Conservation (phyloP, 2,888 invertebrate genomes). For the Agonopterix heracliana region DNA sequence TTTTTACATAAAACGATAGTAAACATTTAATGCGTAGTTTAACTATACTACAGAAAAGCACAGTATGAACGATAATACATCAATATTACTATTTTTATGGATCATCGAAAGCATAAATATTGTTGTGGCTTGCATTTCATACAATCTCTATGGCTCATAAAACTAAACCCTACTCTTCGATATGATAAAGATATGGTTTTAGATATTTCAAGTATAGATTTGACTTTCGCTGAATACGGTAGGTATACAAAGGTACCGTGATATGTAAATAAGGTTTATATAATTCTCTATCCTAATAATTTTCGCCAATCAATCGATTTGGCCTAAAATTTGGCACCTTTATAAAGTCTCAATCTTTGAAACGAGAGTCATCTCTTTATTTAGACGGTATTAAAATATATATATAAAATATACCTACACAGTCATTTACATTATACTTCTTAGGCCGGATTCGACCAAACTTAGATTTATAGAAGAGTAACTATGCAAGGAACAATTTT, state of each 20-base stretch:
- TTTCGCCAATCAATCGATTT: constrained; percentile 12
- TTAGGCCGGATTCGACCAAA: too few relatives aligned
- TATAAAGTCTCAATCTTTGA: constrained; percentile 30
- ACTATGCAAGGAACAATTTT: too few relatives aligned
- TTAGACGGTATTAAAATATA: background rate
- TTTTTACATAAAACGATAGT: too few relatives aligned
- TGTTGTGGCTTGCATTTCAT: constrained; percentile 28
- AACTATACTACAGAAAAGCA: background rate
- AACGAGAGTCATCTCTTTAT: background rate
- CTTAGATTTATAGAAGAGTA: too few relatives aligned
- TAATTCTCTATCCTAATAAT: constrained; percentile 23
- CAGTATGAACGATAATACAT: constrained; percentile 13
- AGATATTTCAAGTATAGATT: constrained; percentile 5
- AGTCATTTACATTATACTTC: constrained; percentile 3
- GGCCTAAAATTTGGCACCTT: constrained; percentile 41
- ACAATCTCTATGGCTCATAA: constrained; percentile 33
- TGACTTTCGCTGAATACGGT: constrained; percentile 12
- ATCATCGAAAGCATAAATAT: constrained; percentile 31
- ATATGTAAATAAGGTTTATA: constrained; percentile 35
- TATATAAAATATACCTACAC: background rate
- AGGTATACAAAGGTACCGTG: constrained; percentile 10
- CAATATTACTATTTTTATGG: constrained; percentile 26
- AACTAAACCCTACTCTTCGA: constrained; percentile 42
- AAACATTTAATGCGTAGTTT: too few relatives aligned
- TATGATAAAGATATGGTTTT: constrained; percentile 52